phyloP scores from a whole-genome alignment of 2,888 invertebrate genomes.

The Sminthurides aquaticus region DNA sequence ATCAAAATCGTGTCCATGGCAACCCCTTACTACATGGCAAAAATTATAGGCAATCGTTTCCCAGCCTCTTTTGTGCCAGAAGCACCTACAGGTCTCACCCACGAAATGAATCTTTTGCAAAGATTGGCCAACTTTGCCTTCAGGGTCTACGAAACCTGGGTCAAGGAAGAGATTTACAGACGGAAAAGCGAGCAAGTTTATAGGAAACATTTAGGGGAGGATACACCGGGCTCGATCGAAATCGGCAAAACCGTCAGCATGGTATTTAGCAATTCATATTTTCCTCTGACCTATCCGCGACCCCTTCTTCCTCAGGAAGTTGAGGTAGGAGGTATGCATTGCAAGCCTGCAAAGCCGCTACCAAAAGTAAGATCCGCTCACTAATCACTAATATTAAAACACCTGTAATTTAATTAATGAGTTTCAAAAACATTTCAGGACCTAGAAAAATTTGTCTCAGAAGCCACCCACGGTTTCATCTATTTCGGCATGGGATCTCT shows the following conservation, averaged over 20 bases:
- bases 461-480: not conserved
- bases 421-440: slow-evolving; percentile 5
- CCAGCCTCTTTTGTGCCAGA: slow-evolving; percentile 24
- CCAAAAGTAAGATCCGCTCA: slow-evolving; percentile 41
- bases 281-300: slow-evolving; percentile 30
- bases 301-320: slow-evolving; percentile 41
- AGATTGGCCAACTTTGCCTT: slow-evolving; percentile 10
- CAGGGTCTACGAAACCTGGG: not conserved
- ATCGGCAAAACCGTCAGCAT: slow-evolving; percentile 39
- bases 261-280: slow-evolving; percentile 42
- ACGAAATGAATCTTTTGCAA: slow-evolving; percentile 19
- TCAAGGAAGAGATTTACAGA: not conserved
- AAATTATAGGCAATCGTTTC: slow-evolving; percentile 2
- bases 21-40: not conserved
- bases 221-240: slow-evolving; percentile 33
- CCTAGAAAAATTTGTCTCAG: not conserved
- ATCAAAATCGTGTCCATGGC: slow-evolving; percentile 16
- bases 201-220: slow-evolving; percentile 52
- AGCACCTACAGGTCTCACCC: not conserved
- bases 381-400: not conserved
- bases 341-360: slow-evolving; percentile 36
- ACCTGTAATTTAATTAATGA: too few relatives aligned
- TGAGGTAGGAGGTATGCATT: slow-evolving; percentile 44
- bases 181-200: not conserved
- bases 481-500: not conserved